phyloP scores from a whole-genome alignment of 2,113 vertebrate species.

The Calidris pygmaea region DNA sequence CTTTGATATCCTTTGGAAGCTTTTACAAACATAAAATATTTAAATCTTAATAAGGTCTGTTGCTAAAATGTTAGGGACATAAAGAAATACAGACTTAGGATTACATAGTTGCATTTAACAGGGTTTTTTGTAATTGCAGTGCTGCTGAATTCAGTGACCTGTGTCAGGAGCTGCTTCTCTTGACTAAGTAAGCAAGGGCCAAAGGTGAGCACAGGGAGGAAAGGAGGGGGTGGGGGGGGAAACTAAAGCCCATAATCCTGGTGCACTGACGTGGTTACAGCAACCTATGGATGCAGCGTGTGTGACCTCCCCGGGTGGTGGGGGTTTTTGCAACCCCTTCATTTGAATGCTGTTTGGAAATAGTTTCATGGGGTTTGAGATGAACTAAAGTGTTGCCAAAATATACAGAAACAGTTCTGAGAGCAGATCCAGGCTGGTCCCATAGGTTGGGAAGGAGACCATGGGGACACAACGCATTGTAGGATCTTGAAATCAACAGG shows the following conservation, averaged over 20 bases:
- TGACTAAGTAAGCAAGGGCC: background rate
- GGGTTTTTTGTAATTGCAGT: background rate
- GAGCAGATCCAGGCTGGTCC: background rate
- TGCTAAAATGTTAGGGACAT: background rate
- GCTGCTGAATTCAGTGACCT: background rate
- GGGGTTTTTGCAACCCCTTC: background rate
- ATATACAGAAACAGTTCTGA: background rate
- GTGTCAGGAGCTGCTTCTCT: background rate
- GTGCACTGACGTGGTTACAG: background rate
- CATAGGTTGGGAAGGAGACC: background rate
- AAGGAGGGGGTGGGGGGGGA: background rate
- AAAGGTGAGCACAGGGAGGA: background rate
- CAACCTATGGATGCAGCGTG: background rate
- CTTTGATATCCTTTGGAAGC: slow-evolving; percentile 6
- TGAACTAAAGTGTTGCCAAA: background rate
- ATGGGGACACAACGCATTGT: background rate
- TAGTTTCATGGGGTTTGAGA: background rate
- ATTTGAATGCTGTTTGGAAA: background rate
- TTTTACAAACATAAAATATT: slow-evolving; percentile 60
- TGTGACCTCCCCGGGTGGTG: background rate
- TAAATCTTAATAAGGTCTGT: slow-evolving; percentile 34
- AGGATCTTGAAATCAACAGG: background rate
- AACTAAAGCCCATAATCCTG: background rate
- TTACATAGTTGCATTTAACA: background rate
- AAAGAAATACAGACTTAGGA: background rate